These are phyloP conservation scores for Brienomyrus brachyistius DNA, from an alignment of 2,113 vertebrate genomes.

Conservation along the genomic window DNA sequence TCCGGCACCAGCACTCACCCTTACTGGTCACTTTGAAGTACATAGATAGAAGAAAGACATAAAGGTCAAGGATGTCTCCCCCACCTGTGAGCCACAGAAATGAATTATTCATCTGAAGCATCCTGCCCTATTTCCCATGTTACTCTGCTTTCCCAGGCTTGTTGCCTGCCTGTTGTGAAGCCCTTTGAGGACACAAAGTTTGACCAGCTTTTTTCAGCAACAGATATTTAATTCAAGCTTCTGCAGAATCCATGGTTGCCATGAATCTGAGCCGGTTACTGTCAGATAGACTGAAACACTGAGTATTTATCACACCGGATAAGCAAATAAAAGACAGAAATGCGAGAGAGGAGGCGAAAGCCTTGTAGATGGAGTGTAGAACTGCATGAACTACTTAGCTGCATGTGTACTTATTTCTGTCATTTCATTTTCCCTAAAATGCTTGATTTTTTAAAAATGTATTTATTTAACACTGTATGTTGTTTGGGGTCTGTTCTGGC, in stretches of 20 bases:
- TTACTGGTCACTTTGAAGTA: slow-evolving; percentile 9
- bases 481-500: background rate
- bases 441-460: background rate
- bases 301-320: background rate
- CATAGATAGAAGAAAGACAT: background rate
- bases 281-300: background rate
- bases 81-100: background rate
- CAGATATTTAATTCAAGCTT: background rate
- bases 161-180: background rate
- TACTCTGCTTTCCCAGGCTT: background rate
- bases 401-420: background rate
- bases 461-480: background rate
- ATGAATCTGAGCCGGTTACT: background rate
- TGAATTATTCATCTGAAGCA: slow-evolving; percentile 7
- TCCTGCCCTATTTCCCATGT: background rate
- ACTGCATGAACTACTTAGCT: background rate
- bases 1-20: background rate
- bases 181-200: background rate
- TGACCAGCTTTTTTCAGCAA: background rate
- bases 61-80: background rate
- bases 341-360: background rate
- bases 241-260: background rate
- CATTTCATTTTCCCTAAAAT: background rate
- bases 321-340: background rate
- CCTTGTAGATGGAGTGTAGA: background rate